Conservation (phyloP, 2,888 invertebrate genomes). For the Ormyrus thymus region DNA sequence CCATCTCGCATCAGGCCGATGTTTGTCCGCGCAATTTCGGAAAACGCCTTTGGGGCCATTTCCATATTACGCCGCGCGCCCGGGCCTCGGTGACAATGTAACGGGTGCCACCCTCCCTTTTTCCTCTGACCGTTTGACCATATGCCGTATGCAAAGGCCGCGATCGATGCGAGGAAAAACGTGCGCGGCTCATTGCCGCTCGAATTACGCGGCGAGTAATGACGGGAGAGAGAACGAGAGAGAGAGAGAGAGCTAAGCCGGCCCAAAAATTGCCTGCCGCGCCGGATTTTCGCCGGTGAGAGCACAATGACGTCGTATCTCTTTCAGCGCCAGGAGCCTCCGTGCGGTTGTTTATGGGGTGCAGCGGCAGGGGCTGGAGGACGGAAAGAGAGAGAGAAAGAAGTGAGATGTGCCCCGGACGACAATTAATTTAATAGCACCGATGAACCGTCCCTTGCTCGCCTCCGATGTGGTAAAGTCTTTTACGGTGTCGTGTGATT, state of each 20-base stretch:
- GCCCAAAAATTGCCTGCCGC: constrained; percentile 45
- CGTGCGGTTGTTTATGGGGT: neutral
- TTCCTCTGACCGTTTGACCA: constrained; percentile 73
- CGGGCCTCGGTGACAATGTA: constrained; percentile 3
- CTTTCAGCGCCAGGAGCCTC: neutral
- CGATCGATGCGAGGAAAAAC: constrained; percentile 64
- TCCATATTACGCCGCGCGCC: too few relatives aligned
- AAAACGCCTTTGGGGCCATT: constrained; percentile 10
- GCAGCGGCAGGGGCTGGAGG: neutral
- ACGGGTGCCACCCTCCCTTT: constrained; percentile 64
- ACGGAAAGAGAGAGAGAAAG: constrained; percentile 31
- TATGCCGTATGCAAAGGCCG: constrained; percentile 71
- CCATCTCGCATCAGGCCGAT: constrained; percentile 1
- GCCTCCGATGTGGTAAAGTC: neutral
- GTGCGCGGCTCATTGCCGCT: constrained; percentile 58
- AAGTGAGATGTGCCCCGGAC: neutral
- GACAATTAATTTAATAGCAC: constrained; percentile 51
- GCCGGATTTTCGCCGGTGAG: constrained; percentile 23
- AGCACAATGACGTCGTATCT: constrained; percentile 29
- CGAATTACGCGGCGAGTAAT: constrained; percentile 58
- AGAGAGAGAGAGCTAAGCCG: neutral
- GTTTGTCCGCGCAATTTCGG: constrained; percentile 42
- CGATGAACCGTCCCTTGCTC: constrained; percentile 23
- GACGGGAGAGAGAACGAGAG: constrained; percentile 43
- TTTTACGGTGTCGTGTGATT: too few relatives aligned